These are phyloP conservation scores for Endomychus coccineus DNA, from an alignment of 2,888 invertebrate genomes.

Conservation along the genomic window DNA sequence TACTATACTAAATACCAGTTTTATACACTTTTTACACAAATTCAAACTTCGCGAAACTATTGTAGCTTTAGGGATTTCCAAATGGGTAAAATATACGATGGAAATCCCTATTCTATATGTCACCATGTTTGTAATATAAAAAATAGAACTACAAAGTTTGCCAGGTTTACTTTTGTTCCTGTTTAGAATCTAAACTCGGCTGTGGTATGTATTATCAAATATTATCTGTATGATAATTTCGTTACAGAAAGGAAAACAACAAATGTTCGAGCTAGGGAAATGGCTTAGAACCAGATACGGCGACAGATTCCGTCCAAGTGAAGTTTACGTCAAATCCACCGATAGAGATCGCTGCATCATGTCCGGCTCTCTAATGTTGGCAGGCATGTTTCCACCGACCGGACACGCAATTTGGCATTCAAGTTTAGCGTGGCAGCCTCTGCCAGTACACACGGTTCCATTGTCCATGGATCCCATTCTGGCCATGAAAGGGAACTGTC, in stretches of 20 bases:
- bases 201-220: too few species aligned
- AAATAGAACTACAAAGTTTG: too few species aligned
- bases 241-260: slow-evolving; percentile 58
- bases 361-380: slow-evolving; percentile 76
- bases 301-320: slow-evolving; percentile 51
- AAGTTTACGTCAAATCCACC: slow-evolving; percentile 63
- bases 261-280: slow-evolving; percentile 66
- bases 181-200: too few species aligned
- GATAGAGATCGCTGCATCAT: slow-evolving; percentile 85
- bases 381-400: slow-evolving; percentile 64
- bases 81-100: too few species aligned
- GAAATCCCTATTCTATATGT: too few species aligned
- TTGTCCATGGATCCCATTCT: slow-evolving; percentile 56
- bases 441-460: slow-evolving; percentile 66
- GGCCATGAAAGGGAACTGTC: slow-evolving; percentile 56
- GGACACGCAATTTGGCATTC: slow-evolving; percentile 51
- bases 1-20: too few species aligned
- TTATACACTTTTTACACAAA: too few species aligned
- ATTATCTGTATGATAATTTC: too few species aligned
- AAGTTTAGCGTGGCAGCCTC: slow-evolving; percentile 64
- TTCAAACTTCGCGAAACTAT: too few species aligned
- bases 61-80: too few species aligned
- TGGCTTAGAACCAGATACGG: slow-evolving; percentile 67
- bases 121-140: too few species aligned
- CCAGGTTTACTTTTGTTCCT: too few species aligned